These are phyloP conservation scores for Hylia prasina DNA, from an alignment of 2,113 vertebrate genomes.

Conservation along the genomic window DNA sequence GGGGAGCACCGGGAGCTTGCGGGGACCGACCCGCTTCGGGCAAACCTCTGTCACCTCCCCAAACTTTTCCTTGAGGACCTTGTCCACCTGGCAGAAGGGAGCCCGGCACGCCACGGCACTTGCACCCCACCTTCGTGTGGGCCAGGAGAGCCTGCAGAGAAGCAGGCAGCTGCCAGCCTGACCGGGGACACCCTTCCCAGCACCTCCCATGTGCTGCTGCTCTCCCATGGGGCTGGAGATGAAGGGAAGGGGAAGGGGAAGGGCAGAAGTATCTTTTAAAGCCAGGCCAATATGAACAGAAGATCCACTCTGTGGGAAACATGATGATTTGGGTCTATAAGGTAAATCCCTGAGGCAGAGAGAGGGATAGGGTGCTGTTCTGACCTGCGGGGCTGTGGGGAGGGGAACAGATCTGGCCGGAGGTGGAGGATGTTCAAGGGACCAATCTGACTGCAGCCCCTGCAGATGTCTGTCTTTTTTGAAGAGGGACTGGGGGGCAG, in stretches of 20 bases:
- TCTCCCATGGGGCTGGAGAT: background rate
- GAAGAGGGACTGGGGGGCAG: background rate
- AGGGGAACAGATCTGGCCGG: background rate
- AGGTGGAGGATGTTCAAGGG: background rate
- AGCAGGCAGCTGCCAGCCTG: background rate
- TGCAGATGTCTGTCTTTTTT: background rate
- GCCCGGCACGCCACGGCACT: constrained; percentile 76
- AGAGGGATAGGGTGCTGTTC: background rate
- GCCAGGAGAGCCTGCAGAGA: constrained; percentile 72
- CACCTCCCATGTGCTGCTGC: rapidly evolving
- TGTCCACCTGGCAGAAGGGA: constrained; percentile 69
- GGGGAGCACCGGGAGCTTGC: constrained; percentile 64
- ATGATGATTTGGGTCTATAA: background rate
- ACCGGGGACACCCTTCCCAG: background rate
- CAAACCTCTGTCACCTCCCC: constrained; percentile 74
- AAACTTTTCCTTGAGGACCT: constrained; percentile 75
- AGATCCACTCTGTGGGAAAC: background rate
- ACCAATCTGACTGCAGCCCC: background rate
- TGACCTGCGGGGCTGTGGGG: rapidly evolving
- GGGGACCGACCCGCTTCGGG: background rate
- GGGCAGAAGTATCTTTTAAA: background rate
- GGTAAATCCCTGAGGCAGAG: background rate
- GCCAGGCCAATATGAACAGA: background rate
- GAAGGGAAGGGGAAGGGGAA: background rate
- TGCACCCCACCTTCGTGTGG: constrained; percentile 78